Conservation (phyloP, 2,888 invertebrate species). For the Drosophila ustulata region DNA sequence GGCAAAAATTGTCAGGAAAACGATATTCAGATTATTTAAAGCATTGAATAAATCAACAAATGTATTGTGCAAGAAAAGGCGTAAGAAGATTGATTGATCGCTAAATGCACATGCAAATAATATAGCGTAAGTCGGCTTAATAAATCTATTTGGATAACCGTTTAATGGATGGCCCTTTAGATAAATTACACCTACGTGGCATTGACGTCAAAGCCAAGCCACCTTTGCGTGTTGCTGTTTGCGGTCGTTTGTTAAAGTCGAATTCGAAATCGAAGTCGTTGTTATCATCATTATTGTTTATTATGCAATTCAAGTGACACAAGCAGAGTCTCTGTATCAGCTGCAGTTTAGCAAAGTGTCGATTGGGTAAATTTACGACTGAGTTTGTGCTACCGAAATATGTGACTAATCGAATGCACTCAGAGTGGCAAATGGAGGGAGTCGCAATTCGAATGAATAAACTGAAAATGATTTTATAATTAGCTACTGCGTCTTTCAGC, state of each 20-base stretch:
- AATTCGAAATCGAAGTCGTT: neutral
- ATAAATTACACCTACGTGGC: conserved; percentile 2
- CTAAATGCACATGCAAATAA: neutral
- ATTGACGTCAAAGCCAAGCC: conserved; percentile 22
- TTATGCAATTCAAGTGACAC: conserved; percentile 29
- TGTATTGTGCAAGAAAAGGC: neutral
- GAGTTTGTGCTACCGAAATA: conserved; percentile 10
- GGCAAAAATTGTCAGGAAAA: neutral
- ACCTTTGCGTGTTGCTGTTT: conserved; percentile 17
- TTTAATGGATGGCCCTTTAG: neutral
- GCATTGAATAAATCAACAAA: neutral
- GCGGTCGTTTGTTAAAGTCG: neutral
- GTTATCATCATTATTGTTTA: conserved; percentile 13
- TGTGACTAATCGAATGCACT: conserved; percentile 6
- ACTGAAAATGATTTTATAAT: conserved; percentile 18
- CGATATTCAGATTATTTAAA: too few species aligned
- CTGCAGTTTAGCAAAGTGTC: conserved; percentile 17
- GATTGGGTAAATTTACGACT: conserved; percentile 1
- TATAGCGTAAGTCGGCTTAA: neutral
- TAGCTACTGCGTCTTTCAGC: conserved; percentile 14
- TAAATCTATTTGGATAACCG: neutral
- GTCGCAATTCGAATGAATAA: conserved; percentile 4
- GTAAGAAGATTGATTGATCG: neutral
- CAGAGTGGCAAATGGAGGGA: neutral
- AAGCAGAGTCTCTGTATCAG: conserved; percentile 20